Evolutionary conservation across 2,113 vertebrate genomes (phyloP), one percentile per base, ranked within the genome.

Genomic region (Stegastes partitus): DNA sequence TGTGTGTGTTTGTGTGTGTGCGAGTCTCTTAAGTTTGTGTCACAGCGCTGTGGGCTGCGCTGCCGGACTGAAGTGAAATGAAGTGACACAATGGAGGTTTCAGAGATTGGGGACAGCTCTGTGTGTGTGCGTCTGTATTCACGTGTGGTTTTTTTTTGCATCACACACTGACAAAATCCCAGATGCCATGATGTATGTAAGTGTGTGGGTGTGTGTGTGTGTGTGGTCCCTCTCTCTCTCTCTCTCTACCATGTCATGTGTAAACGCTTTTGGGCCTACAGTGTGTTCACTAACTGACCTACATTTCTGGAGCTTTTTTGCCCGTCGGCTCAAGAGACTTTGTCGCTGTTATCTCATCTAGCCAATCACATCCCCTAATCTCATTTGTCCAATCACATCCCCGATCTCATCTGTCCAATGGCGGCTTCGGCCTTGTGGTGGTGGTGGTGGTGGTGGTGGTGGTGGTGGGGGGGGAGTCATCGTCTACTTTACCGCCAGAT

Each of bases 201-300:
- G 22, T 55, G 49, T 42, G 39, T 54, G 68, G 64, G 22, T 65
- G 22, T 73, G 53, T 39, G 73, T 45, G 45, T 51, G 63, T 57
- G 58, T 64, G 31, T 51, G 11, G 3, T n/a, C 14, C 23, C 25
- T 57, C 65, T 39, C 28, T 72, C 14, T 28, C 25, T 57, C 65
- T 39, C 28, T 72, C 55, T 66, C 4, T 67, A 58, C 21, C 67
- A 23, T 82, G 76, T 89, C 76, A 83, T 85, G 81, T 89, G 83
- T 88, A 25, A 77, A 68, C n/a, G 79, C 63, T 80, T 87, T 81
- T 76, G 84, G 85, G 72, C 70, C 45, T 31, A 22, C 22, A 50
- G 70, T 82, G 82, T 47, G 47, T 81, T 85, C 50, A 19, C 72
- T 69, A 34, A 54, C 68, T 89, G 87, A 87, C 88, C 91, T 90